Evolutionary conservation across 2,113 vertebrate genomes (phyloP).

Genomic region (Phalacrocorax aristotelis): DNA sequence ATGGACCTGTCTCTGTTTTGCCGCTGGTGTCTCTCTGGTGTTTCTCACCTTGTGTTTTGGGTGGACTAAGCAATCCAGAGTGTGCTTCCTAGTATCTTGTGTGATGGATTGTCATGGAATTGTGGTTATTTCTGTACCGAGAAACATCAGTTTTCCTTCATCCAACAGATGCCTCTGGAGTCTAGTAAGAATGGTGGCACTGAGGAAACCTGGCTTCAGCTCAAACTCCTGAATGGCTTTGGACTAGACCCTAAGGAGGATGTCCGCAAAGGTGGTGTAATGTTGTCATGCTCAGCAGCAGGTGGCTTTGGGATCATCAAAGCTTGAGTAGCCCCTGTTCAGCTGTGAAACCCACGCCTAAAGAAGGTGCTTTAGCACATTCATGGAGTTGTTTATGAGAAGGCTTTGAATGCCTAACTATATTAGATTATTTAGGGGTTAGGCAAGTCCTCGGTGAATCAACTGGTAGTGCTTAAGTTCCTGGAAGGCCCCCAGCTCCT

Average conservation of each 20-base stretch:
- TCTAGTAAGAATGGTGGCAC: background rate
- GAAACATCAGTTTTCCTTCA: background rate
- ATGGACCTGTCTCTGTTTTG: background rate
- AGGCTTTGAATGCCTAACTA: background rate
- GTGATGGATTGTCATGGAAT: background rate
- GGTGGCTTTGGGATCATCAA: background rate
- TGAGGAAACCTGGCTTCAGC: background rate
- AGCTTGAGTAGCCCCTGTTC: background rate
- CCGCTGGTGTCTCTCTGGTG: background rate
- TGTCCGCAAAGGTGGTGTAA: background rate
- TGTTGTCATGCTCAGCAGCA: background rate
- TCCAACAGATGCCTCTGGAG: background rate
- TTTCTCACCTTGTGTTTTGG: background rate
- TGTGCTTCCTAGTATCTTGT: background rate
- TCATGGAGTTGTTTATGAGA: background rate
- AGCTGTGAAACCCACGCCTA: background rate
- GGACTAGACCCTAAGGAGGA: background rate
- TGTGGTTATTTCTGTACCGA: background rate
- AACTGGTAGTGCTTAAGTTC: background rate
- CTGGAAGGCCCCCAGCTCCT: background rate
- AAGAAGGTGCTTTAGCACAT: background rate
- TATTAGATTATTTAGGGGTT: background rate
- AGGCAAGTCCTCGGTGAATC: background rate
- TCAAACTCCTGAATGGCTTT: background rate
- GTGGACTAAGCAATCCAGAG: background rate